phyloP scores from a whole-genome alignment of 2,888 invertebrate species.

The Auanema sp. region DNA sequence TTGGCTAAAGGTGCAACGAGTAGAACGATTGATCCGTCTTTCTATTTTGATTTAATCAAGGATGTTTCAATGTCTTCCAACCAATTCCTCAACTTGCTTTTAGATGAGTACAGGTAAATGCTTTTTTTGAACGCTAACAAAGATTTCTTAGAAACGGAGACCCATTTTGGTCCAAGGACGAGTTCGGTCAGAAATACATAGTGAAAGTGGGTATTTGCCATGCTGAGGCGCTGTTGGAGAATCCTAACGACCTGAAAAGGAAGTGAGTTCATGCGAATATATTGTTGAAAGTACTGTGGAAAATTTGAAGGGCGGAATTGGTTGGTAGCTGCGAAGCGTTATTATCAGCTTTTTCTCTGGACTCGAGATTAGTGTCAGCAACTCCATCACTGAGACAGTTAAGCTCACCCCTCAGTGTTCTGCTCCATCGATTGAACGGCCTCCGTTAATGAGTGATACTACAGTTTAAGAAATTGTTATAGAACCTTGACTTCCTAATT shows the following conservation, averaged over 20 bases:
- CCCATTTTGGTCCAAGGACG: slow-evolving; percentile 53
- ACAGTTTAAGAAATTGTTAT: no score
- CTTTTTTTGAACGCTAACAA: slow-evolving; percentile 7
- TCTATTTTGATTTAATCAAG: slow-evolving; percentile 32
- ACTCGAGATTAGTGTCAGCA: slow-evolving; percentile 6
- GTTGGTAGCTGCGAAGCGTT: slow-evolving; percentile 8
- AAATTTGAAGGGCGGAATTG: slow-evolving; percentile 3
- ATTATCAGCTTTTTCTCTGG: slow-evolving; percentile 11
- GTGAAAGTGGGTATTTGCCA: slow-evolving; percentile 32
- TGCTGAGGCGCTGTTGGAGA: slow-evolving; percentile 23
- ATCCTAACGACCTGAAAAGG: slow-evolving; percentile 6
- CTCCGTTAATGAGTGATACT: not conserved
- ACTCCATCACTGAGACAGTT: slow-evolving; percentile 5
- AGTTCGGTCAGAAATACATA: slow-evolving; percentile 43
- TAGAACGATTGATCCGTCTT: slow-evolving; percentile 19
- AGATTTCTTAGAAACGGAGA: slow-evolving; percentile 38
- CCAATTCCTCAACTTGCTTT: slow-evolving; percentile 37
- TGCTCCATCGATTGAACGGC: slow-evolving; percentile 5
- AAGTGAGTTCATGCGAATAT: not conserved
- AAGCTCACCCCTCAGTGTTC: slow-evolving; percentile 2
- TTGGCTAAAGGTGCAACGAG: slow-evolving; percentile 35
- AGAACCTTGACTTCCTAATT: no score
- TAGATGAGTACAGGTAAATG: slow-evolving; percentile 43
- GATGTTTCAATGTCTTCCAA: slow-evolving; percentile 31
- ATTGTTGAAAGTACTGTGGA: not conserved